Base-by-base conservation (phyloP, 2,888 invertebrate genomes). In the Colostygia pectinataria region DNA sequence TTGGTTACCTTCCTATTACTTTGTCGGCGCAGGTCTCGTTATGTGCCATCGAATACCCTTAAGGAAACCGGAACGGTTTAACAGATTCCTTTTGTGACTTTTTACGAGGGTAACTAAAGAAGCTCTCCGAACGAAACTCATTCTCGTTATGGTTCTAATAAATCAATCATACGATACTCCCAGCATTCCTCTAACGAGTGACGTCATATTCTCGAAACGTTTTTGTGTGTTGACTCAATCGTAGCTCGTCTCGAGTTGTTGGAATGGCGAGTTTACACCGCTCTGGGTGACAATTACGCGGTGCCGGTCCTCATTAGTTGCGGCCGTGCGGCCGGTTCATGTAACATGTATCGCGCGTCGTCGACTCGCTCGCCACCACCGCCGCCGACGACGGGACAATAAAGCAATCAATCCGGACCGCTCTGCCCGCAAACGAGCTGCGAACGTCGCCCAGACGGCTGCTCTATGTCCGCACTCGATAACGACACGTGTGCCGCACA, bases 301-400 rank as follows among this genome's bases (percentile, higher is more conserved):
- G 73, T 74, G 74, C 68, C 73, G 67, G 64, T 68, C 78, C 80
- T 87, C 85, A 86, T 88, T 86, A 87, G 83, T 72, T 71, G 77
- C 74, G 74, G 71, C 70, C 65, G 76, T 71, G 77, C 74, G 74
- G 70, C 71, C 65, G 74, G 72, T 83, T 88, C 88, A 87, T 88
- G 88, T 85, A 83, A 84, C 84, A 88, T 86, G 86, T 85, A 84
- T 83, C 65, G 71, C 84, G 83, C 83, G 82, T 86, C 80, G 77
- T 66, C 67, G 27, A 34, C 31, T 55, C 57, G 63, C 63, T 20
- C 66, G 65, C 71, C 73, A 62, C 65, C 57, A 53, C 66, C 67
- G 66, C 57, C 46, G 66, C 64, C 65, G 56, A 62, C 66, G 72
- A 72, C 76, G 71, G 74, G 72, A 86, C 88, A 88, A 88, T 89